These are phyloP conservation scores for Triplophysa bombifrons DNA, from an alignment of 2,797 vertebrate genomes.

Conservation along the genomic window DNA sequence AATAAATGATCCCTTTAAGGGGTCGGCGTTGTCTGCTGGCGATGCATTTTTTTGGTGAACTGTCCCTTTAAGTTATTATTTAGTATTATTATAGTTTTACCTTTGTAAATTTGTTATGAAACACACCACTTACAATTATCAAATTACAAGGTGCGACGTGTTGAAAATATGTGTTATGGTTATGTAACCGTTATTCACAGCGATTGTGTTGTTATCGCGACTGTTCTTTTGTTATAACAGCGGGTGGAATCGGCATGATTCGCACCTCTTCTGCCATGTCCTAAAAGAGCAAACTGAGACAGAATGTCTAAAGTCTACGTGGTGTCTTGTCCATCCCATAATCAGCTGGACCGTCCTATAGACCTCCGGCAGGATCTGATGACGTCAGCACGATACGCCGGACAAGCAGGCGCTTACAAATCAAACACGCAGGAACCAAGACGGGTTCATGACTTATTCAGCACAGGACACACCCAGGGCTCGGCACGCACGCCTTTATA, in stretches of 20 bases:
- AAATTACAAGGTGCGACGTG: background rate
- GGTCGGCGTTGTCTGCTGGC: too few relatives aligned
- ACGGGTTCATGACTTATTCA: slow-evolving; percentile 68
- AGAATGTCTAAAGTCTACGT: slow-evolving; percentile 40
- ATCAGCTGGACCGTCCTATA: slow-evolving; percentile 19
- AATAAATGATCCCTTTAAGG: too few relatives aligned
- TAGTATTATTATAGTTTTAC: slow-evolving; percentile 4
- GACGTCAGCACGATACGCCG: background rate
- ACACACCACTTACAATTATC: background rate
- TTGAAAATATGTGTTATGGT: slow-evolving; percentile 39
- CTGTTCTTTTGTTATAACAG: slow-evolving; percentile 49
- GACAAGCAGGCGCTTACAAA: slow-evolving; percentile 63
- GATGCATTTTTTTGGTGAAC: too few relatives aligned
- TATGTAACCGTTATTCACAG: slow-evolving; percentile 40
- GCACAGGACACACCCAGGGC: slow-evolving; percentile 21
- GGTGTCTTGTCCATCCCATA: slow-evolving; percentile 25
- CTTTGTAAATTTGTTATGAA: slow-evolving; percentile 15
- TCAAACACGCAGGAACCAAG: slow-evolving; percentile 65
- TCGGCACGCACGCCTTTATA: slow-evolving; percentile 10
- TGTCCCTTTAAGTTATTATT: background rate
- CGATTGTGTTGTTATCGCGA: slow-evolving; percentile 39
- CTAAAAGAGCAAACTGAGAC: slow-evolving; percentile 30
- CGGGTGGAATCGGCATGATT: slow-evolving; percentile 45
- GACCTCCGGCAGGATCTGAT: slow-evolving; percentile 34
- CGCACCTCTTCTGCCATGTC: slow-evolving; percentile 34